Conservation (phyloP, 2,888 invertebrate genomes). For the Cryptocephalus primarius region DNA sequence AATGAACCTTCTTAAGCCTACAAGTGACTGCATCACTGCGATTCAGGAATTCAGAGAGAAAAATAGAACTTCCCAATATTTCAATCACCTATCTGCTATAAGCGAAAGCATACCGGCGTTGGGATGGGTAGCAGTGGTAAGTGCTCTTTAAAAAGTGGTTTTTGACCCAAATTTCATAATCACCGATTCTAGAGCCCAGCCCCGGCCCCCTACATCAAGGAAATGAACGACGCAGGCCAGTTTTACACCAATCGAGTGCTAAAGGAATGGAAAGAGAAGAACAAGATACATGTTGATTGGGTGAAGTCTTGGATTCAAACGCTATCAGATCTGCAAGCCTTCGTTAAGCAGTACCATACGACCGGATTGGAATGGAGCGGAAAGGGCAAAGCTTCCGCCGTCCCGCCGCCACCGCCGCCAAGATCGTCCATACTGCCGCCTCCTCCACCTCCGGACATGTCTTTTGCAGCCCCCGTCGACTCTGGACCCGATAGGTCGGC, state of each 20-base stretch:
- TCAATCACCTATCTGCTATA: slow-evolving; percentile 92
- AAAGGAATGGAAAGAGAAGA: slow-evolving; percentile 94
- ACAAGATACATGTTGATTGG: slow-evolving; percentile 88
- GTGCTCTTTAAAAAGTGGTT: slow-evolving; percentile 21
- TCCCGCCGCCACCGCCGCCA: slow-evolving; percentile 54
- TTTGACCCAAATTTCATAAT: neutral
- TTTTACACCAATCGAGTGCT: slow-evolving; percentile 96
- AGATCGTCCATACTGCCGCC: slow-evolving; percentile 40
- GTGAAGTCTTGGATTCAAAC: slow-evolving; percentile 83
- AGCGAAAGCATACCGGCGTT: slow-evolving; percentile 93
- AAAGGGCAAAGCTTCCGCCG: slow-evolving; percentile 31
- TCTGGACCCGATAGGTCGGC: slow-evolving; percentile 65
- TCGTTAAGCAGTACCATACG: slow-evolving; percentile 88
- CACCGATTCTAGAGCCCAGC: slow-evolving; percentile 52
- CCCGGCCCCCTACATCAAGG: slow-evolving; percentile 92
- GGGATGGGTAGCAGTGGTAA: slow-evolving; percentile 87
- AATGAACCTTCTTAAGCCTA: slow-evolving; percentile 64
- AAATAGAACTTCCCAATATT: slow-evolving; percentile 73
- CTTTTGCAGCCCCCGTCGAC: slow-evolving; percentile 42
- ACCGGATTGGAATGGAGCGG: slow-evolving; percentile 88
- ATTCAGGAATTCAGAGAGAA: slow-evolving; percentile 83
- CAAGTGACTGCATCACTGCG: slow-evolving; percentile 68
- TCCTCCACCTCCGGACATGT: slow-evolving; percentile 42
- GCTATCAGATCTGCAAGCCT: slow-evolving; percentile 75
- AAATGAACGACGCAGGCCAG: slow-evolving; percentile 89